A percentile compares a stretch with the other conserved stretches of the same genome.
Conservation (phyloP, 1,140 invertebrate genomes). For the Chrysoperla carnea region DNA sequence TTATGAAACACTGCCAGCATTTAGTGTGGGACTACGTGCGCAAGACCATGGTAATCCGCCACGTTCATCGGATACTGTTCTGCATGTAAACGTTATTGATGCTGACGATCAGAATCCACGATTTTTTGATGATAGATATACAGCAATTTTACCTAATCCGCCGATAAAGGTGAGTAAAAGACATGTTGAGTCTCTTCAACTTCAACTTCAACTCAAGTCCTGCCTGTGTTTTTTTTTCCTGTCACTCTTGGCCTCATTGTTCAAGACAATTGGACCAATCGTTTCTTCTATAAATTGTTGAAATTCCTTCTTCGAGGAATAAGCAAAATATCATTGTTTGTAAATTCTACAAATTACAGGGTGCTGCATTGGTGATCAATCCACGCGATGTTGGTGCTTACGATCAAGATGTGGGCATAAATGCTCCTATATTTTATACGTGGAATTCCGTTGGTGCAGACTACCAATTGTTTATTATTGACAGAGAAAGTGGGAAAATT, state of each 20-base stretch:
- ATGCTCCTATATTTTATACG: conserved; percentile 50
- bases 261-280: no score
- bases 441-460: conserved; percentile 41
- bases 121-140: conserved; percentile 62
- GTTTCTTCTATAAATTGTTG: no score
- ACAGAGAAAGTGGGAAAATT: conserved; percentile 30
- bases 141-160: conserved; percentile 42
- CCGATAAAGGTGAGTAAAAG: conserved; percentile 28
- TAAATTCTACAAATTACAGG: no score
- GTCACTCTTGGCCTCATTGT: no score
- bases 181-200: background rate
- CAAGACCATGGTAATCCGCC: conserved; percentile 74
- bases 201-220: background rate
- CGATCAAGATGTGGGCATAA: conserved; percentile 70
- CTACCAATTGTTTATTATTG: conserved; percentile 22
- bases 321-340: conserved; percentile 5
- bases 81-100: conserved; percentile 68
- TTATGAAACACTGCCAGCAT: conserved; percentile 64
- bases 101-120: conserved; percentile 83
- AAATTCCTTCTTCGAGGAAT: background rate
- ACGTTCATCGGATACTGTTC: conserved; percentile 47
- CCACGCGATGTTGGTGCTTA: conserved; percentile 44
- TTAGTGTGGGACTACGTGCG: conserved; percentile 62
- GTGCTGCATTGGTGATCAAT: conserved; percentile 31
- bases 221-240: no score